These are phyloP conservation scores for Cephonodes hylas DNA, from an alignment of 2,888 invertebrate species.

Conservation along the genomic window DNA sequence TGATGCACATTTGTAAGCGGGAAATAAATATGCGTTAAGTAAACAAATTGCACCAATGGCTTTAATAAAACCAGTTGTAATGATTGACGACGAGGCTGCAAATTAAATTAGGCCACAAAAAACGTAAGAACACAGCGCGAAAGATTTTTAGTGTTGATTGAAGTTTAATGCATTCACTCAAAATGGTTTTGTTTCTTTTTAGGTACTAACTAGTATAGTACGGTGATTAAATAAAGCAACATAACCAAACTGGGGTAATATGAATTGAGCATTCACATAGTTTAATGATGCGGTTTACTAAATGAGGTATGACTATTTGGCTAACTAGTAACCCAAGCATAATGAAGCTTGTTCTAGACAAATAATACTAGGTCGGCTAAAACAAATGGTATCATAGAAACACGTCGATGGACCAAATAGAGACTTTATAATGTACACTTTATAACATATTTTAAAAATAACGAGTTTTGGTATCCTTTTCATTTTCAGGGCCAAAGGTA, in stretches of 20 bases:
- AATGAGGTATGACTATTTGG: not conserved
- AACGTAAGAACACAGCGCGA: not conserved
- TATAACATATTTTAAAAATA: no score
- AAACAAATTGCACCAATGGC: not conserved
- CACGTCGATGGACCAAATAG: no score
- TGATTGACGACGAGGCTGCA: not conserved
- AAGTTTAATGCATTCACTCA: not conserved
- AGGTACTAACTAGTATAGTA: no score
- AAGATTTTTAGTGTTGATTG: not conserved
- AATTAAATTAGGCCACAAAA: not conserved
- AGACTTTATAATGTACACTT: no score
- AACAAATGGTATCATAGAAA: not conserved
- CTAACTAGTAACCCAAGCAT: no score
- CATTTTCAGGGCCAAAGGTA: no score
- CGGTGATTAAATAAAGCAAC: no score
- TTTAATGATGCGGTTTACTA: not conserved
- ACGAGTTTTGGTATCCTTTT: no score
- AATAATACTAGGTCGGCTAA: no score
- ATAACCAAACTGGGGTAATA: no score
- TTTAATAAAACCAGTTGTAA: not conserved
- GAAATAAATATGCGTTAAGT: not conserved
- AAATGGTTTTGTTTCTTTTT: not conserved
- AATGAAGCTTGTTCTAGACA: no score
- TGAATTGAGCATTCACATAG: not conserved
- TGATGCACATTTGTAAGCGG: not conserved